Evolutionary conservation across 2,888 invertebrate genomes (phyloP), one percentile per base, ranked within the genome.

Genomic region (Buathra laborator): DNA sequence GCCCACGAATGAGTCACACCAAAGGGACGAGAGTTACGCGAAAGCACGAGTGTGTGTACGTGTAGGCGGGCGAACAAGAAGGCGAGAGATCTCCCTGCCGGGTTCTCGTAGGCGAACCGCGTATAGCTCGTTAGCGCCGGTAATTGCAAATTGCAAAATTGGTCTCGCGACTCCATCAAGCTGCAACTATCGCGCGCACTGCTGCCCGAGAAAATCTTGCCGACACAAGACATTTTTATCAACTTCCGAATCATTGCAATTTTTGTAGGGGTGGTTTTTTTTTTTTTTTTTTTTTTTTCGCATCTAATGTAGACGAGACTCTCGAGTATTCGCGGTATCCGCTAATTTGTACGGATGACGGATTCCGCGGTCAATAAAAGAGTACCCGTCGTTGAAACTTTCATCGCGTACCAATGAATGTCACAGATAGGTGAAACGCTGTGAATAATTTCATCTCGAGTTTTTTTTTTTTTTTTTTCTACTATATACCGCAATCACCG

Each of bases 111-210:
- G 67, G 77, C 59, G 74, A 67, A 29, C 80, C 74, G 81, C 85
- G 81, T 81, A 75, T 78, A 83, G 24, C 81, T 84, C 86, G 83
- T 86, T 86, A 86, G 81, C 74, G 51, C 71, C 83, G 86, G 81
- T 86, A 86, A 86, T 86, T 83, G 83, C 81, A 86, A 86, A 86
- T 86, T 86, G 83, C 81, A 67, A 84, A 86, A 86, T 83, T 83
- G 78, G 81, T 77, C 81, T 19, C 59, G 59, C 66, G 64, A 70
- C 68, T 64, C 77, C 44, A 48, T 68, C 74, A 70, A 68, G 74
- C 62, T 83, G 68, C 56, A 48, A 44, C 74, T 72, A 79, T 46
- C 66, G 53, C 6, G 70, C 64, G 16, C 68, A 10, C 53, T 10
- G 10, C 53, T 10, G 19, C 56, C 56, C 19, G 24, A 0, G 10